Percentiles rank a stretch among this genome's conserved stretches.
These are phyloP conservation scores for Chymomyza procnemis DNA, from an alignment of 2,888 invertebrate species.

Conservation along the genomic window DNA sequence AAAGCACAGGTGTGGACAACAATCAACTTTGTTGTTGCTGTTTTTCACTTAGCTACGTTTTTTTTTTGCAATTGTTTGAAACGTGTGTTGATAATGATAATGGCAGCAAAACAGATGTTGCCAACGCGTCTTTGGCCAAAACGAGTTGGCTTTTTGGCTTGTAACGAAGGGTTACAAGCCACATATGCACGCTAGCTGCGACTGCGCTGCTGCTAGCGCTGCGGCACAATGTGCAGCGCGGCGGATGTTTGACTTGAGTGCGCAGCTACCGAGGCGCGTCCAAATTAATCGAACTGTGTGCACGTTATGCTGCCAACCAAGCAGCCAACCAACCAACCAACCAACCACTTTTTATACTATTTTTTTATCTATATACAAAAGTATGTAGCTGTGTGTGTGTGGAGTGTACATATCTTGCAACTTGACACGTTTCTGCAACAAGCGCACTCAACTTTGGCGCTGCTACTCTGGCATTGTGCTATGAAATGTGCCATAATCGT, in stretches of 20 bases:
- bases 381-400: background rate
- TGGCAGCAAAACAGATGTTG: slow-evolving; percentile 45
- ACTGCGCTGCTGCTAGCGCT: slow-evolving; percentile 5
- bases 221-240: slow-evolving; percentile 20
- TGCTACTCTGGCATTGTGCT: slow-evolving; percentile 44
- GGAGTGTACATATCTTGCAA: slow-evolving; percentile 30
- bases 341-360: background rate
- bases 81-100: background rate
- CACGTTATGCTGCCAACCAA: background rate
- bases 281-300: slow-evolving; percentile 62
- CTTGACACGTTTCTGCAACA: slow-evolving; percentile 69
- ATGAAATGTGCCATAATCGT: slow-evolving; percentile 68
- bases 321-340: background rate
- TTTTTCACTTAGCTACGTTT: background rate
- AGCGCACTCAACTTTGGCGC: slow-evolving; percentile 31
- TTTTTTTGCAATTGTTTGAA: slow-evolving; percentile 30
- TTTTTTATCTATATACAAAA: background rate
- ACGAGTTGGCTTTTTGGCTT: background rate
- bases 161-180: slow-evolving; percentile 19
- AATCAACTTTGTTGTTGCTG: slow-evolving; percentile 11
- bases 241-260: slow-evolving; percentile 71
- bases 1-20: slow-evolving; percentile 53
- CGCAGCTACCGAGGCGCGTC: slow-evolving; percentile 71
- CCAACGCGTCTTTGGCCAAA: slow-evolving; percentile 1
- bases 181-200: slow-evolving; percentile 39